Percentiles rank a stretch among this genome's conserved stretches.
phyloP scores from a whole-genome alignment of 2,888 invertebrate species.

The Megastigmus dorsalis region DNA sequence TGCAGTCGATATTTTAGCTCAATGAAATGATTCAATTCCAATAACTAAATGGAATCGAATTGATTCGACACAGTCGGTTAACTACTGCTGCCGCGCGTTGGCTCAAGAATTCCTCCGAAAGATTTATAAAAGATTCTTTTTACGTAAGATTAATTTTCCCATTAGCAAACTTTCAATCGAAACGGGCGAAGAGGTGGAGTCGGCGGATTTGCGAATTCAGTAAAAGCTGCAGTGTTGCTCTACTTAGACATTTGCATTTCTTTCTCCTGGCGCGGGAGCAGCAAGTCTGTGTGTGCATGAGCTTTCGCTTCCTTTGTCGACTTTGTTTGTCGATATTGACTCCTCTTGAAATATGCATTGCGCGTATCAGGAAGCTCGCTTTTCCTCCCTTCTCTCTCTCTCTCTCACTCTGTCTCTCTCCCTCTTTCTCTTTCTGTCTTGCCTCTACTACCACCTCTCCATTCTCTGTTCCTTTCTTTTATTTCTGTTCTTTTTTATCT shows the following conservation, averaged over 20 bases:
- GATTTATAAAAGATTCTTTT: not conserved
- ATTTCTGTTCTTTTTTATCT: too few relatives aligned
- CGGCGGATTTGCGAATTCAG: not conserved
- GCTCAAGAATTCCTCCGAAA: too few relatives aligned
- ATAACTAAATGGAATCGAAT: too few relatives aligned
- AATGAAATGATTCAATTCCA: too few relatives aligned
- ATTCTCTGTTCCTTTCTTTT: too few relatives aligned
- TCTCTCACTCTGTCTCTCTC: conserved; percentile 6
- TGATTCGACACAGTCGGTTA: too few relatives aligned
- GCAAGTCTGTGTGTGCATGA: too few relatives aligned
- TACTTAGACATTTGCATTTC: conserved; percentile 11
- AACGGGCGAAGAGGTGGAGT: not conserved
- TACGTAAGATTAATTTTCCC: conserved; percentile 17
- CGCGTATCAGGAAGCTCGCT: not conserved
- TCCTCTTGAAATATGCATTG: conserved; percentile 33
- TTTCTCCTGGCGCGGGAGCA: not conserved
- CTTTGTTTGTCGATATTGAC: conserved; percentile 38
- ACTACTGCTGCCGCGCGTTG: too few relatives aligned
- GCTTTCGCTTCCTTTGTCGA: conserved; percentile 8
- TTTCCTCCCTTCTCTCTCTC: conserved; percentile 1
- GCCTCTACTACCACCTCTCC: too few relatives aligned
- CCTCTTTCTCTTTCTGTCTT: not conserved
- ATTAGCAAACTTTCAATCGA: conserved; percentile 5
- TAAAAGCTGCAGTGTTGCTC: not conserved
- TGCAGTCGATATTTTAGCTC: too few relatives aligned